Evolutionary conservation across 2,797 vertebrate species (phyloP).

Genomic region (Phrynocephalus forsythii): DNA sequence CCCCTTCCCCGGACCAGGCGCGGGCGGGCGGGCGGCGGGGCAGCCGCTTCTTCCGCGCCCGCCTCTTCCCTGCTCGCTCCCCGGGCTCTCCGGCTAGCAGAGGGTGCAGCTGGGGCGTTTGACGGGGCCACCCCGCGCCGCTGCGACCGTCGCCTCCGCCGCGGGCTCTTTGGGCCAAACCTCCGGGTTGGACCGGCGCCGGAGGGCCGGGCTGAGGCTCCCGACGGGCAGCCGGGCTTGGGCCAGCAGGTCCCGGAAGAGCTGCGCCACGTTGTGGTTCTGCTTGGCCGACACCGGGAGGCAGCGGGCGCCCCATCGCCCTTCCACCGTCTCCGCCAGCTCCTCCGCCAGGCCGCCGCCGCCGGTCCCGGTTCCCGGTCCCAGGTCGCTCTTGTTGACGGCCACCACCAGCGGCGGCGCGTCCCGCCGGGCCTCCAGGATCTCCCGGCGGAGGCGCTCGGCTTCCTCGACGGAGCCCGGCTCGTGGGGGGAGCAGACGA

Average conservation of each 20-base stretch:
- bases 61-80: neutral
- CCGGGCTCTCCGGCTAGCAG: neutral
- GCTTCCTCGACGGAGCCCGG: slow-evolving; percentile 76
- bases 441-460: slow-evolving; percentile 76
- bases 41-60: neutral
- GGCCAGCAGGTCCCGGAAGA: slow-evolving; percentile 75
- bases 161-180: slow-evolving; percentile 40
- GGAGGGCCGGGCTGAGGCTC: slow-evolving; percentile 65
- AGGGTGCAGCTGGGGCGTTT: slow-evolving; percentile 4
- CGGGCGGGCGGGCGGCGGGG: too few species aligned
- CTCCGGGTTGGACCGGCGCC: slow-evolving; percentile 63
- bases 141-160: too few species aligned
- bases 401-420: slow-evolving; percentile 76
- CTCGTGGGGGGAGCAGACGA: slow-evolving; percentile 78
- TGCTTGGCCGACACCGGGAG: slow-evolving; percentile 78
- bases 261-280: slow-evolving; percentile 67
- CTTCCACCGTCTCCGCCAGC: slow-evolving; percentile 69
- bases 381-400: slow-evolving; percentile 68
- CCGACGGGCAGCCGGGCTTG: slow-evolving; percentile 69
- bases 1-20: neutral
- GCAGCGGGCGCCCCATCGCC: slow-evolving; percentile 74
- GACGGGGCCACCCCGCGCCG: neutral
- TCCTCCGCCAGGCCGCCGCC: slow-evolving; percentile 36
- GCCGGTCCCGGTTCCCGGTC: neutral
- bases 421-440: slow-evolving; percentile 69